Evolutionary conservation across 2,113 vertebrate species (phyloP), one percentile per base, ranked within the genome.

Genomic region (Sprattus sprattus): DNA sequence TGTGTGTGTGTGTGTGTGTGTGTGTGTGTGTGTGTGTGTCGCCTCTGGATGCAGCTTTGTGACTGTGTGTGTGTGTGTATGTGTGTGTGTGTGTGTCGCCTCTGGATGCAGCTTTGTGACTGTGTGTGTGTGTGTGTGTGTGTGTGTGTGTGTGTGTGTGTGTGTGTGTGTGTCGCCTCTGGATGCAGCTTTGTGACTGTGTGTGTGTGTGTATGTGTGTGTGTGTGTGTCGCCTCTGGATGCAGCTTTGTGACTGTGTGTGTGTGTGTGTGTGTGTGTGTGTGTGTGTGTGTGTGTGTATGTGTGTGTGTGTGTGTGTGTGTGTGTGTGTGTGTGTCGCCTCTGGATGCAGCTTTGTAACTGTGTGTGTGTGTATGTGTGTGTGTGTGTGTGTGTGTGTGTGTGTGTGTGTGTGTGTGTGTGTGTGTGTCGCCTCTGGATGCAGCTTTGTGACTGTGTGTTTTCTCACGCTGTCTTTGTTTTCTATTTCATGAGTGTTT

Each of bases 161-260:
- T 85, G 84, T 57, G 81, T 83, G 83, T 85, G 84, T 71, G 39
- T 83, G 49, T n/a, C n/a, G n/a, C n/a, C n/a, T n/a, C n/a, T n/a
- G n/a, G n/a, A n/a, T n/a, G n/a, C n/a, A n/a, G n/a, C n/a, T n/a
- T n/a, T n/a, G n/a, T n/a, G 32, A 81, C 67, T 49, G 87, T 82
- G 45, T 50, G 57, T 85, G 45, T 85, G 84, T 49, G 81, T 83
- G 83, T 85, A 81, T 71, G 39, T n/a, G n/a, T 83, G 49, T 39
- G 2, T 39, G 39, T 2, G 1, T 39, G 39, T 39, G 39, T 2
- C 1, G n/a, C n/a, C n/a, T n/a, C n/a, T n/a, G n/a, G n/a, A n/a
- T n/a, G n/a, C n/a, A n/a, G n/a, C n/a, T n/a, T n/a, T n/a, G n/a
- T n/a, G n/a, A n/a, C n/a, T n/a, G n/a, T n/a, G n/a, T n/a, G 47